phyloP scores from a whole-genome alignment of 2,113 vertebrate genomes.

The Regulus satrapa region DNA sequence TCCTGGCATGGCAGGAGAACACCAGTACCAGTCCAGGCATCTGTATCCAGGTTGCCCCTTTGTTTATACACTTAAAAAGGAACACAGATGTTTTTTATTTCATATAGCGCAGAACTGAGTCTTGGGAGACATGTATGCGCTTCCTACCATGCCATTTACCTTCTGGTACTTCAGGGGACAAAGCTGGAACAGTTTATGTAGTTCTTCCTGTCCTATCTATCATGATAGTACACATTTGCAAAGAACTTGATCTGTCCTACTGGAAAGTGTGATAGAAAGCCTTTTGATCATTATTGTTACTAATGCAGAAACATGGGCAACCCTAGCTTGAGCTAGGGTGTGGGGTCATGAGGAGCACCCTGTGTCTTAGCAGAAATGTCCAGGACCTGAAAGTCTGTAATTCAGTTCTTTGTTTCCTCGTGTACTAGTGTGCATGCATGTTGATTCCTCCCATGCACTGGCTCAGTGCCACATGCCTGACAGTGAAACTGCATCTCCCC shows the following conservation, averaged over 20 bases:
- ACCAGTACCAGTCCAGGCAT: background rate
- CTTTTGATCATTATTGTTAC: background rate
- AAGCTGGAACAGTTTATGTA: background rate
- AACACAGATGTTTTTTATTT: background rate
- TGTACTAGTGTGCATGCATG: rapidly evolving
- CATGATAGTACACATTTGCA: background rate
- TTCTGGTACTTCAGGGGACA: background rate
- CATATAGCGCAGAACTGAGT: background rate
- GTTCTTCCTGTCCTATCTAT: background rate
- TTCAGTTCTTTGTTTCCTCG: background rate
- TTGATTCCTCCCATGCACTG: rapidly evolving
- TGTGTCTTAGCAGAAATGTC: background rate
- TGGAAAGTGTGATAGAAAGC: background rate
- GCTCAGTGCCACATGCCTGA: background rate
- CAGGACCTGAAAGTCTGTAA: background rate
- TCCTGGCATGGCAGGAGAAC: background rate
- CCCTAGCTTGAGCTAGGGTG: background rate
- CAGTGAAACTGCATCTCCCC: background rate
- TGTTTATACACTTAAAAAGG: background rate
- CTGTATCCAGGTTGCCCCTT: background rate
- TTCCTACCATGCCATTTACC: background rate
- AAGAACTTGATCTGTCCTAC: background rate
- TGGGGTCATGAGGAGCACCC: background rate
- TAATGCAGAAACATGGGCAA: background rate
- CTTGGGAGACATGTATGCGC: rapidly evolving